phyloP scores from a whole-genome alignment of 2,888 invertebrate species.

The Lapara coniferarum region DNA sequence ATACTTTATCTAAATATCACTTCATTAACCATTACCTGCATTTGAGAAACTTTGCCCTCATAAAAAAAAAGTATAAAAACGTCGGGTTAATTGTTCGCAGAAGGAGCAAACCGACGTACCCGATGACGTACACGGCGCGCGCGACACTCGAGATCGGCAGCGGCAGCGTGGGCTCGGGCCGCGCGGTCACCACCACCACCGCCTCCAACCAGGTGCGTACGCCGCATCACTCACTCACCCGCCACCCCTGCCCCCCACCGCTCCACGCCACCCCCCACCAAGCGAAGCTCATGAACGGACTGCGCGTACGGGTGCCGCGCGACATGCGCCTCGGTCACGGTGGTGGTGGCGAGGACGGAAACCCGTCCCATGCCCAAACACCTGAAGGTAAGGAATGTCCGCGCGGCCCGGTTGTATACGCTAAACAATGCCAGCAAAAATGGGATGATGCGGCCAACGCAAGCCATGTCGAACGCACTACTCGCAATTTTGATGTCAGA shows the following conservation, averaged over 20 bases:
- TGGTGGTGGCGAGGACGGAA: slow-evolving; percentile 41
- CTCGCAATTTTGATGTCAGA: slow-evolving; percentile 8
- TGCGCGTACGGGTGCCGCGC: slow-evolving; percentile 26
- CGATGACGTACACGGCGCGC: slow-evolving; percentile 81
- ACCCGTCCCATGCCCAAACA: not conserved
- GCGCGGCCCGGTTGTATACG: slow-evolving; percentile 46
- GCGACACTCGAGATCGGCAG: slow-evolving; percentile 81
- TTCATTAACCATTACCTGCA: no score
- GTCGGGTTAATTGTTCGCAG: slow-evolving; percentile 57
- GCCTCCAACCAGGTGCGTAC: slow-evolving; percentile 81
- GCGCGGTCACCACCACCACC: slow-evolving; percentile 81
- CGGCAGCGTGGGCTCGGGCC: slow-evolving; percentile 77
- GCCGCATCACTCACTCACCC: slow-evolving; percentile 36
- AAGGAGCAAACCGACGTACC: slow-evolving; percentile 75
- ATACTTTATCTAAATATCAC: no score
- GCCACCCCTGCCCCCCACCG: slow-evolving; percentile 81
- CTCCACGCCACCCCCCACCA: slow-evolving; percentile 54
- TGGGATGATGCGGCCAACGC: slow-evolving; percentile 3
- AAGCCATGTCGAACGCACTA: not conserved
- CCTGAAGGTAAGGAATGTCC: slow-evolving; percentile 37
- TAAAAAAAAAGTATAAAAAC: slow-evolving; percentile 27
- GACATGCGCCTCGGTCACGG: slow-evolving; percentile 27
- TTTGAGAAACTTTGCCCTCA: not conserved
- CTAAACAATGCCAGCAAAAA: not conserved
- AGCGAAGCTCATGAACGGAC: slow-evolving; percentile 42